These are phyloP conservation scores for Florisuga fusca DNA, from an alignment of 2,797 vertebrate species.

Conservation along the genomic window DNA sequence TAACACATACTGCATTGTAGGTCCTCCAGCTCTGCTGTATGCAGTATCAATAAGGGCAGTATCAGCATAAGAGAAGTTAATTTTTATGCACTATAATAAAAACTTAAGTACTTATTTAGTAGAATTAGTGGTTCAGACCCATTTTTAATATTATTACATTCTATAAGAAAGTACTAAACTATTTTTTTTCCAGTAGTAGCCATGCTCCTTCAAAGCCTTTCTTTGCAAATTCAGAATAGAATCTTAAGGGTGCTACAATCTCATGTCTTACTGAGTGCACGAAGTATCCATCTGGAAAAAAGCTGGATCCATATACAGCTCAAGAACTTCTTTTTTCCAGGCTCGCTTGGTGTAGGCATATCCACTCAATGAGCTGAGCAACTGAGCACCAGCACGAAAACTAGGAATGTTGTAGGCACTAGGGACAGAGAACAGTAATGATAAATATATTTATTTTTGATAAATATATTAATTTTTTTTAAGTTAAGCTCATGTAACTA, in stretches of 20 bases:
- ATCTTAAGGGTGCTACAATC: neutral
- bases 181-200: neutral
- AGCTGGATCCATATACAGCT: conserved; percentile 95
- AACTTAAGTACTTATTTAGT: neutral
- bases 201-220: neutral
- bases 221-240: neutral
- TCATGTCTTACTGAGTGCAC: conserved; percentile 87
- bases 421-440: neutral
- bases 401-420: conserved; percentile 96
- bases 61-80: neutral
- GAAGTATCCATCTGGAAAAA: conserved; percentile 97
- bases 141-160: neutral
- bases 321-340: conserved; percentile 96
- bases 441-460: neutral
- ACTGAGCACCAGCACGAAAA: conserved; percentile 91
- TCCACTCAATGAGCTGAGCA: conserved; percentile 93
- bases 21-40: neutral
- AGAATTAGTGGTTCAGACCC: neutral
- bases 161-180: neutral
- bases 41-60: neutral
- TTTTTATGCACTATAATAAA: neutral
- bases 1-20: neutral
- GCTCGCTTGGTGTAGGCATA: conserved; percentile 96
- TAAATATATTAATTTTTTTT: neutral
- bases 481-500: neutral